Evolutionary conservation across 2,797 vertebrate species (phyloP), one percentile per base, ranked within the genome.

Genomic region (Aldrovandia affinis): DNA sequence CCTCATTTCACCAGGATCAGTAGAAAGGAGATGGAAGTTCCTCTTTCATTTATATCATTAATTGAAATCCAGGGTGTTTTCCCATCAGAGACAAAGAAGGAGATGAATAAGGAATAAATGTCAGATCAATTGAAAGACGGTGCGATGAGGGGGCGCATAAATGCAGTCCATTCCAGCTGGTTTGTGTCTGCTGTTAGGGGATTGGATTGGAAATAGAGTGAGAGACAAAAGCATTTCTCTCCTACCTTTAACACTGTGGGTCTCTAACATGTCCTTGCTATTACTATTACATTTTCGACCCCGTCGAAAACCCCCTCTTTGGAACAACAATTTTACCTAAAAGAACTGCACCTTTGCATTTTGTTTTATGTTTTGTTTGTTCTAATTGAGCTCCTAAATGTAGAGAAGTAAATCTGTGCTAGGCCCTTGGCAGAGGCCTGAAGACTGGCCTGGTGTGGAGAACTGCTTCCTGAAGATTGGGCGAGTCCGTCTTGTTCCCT

Each of bases 31-130:
- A 77, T 77, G 1, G 14, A 2, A 28, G 22, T 63, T 65, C 55
- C 25, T 57, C 61, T 52, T 81, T 39, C 25, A 79, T 75, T 82
- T 59, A 65, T 30, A 78, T 78, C 54, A 28, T 63, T 78, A 65
- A 81, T 52, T 63, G 47, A 55, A 77, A 22, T 54, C 14, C 42
- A 28, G 57, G 39, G 14, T 65, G 10, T 65, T 73, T 54, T 55
- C 59, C 39, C n/a, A 44, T 68, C 59, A 47, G 59, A 65, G 9
- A 44, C 54, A 80, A 59, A 80, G 44, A 22, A 55, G n/a, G 77
- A 30, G 47, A 30, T 15, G 20, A 52, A 39, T 28, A 80, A 80
- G 47, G 75, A 52, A 61, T 59, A 59, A 81, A 55, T 57, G 78
- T 57, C 20, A 36, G 54, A 55, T 18, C 33, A 55, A 80, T 57